A percentile compares a stretch with the other conserved stretches of the same genome.
Conservation (phyloP, 2,888 invertebrate genomes). For the Heteropelma amictum region DNA sequence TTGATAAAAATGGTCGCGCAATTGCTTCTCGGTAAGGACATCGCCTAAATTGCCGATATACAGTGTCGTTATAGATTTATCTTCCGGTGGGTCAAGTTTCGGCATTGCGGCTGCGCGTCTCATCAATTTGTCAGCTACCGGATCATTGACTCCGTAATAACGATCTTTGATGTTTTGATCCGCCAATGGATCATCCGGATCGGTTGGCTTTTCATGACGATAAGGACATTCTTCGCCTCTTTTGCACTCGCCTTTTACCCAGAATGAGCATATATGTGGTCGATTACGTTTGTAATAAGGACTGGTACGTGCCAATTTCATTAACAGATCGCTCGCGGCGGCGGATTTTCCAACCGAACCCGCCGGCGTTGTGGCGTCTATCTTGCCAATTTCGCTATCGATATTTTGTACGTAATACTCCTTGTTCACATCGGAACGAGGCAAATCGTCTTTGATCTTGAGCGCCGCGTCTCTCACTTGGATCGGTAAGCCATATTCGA, state of each 20-base stretch:
- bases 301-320: conserved; percentile 93
- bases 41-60: conserved; percentile 98
- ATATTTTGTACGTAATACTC: conserved; percentile 96
- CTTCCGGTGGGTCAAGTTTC: conserved; percentile 96
- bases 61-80: conserved; percentile 96
- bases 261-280: conserved; percentile 97
- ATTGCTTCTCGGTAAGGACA: conserved; percentile 91
- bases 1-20: conserved; percentile 98
- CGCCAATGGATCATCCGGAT: conserved; percentile 97
- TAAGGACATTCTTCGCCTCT: conserved; percentile 98
- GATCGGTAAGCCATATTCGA: conserved; percentile 93
- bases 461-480: conserved; percentile 95
- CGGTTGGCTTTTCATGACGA: conserved; percentile 96
- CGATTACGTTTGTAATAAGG: conserved; percentile 97
- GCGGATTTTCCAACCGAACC: conserved; percentile 86
- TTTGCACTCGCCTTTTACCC: conserved; percentile 98
- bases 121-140: conserved; percentile 96
- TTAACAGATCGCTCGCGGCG: conserved; percentile 88
- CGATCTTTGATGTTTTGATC: conserved; percentile 97
- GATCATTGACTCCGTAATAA: conserved; percentile 97
- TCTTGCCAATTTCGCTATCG: conserved; percentile 85
- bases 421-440: conserved; percentile 96
- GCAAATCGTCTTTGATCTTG: conserved; percentile 93
- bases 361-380: conserved; percentile 78
- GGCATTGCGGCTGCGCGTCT: conserved; percentile 95